Conservation (phyloP, 2,797 vertebrate genomes). For the Coreius guichenoti region DNA sequence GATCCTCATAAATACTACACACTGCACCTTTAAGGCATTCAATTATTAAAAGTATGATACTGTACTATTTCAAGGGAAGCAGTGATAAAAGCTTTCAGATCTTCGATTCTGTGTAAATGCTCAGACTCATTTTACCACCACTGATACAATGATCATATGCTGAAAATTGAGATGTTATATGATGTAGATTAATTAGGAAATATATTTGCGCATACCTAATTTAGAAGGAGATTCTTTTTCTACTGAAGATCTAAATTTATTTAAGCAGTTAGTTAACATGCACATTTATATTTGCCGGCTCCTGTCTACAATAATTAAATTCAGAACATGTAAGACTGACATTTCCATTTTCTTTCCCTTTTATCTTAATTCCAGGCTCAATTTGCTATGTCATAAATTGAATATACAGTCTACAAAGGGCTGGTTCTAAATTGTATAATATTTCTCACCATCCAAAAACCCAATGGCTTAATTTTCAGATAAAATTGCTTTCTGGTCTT, state of each 20-base stretch:
- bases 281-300: slow-evolving; percentile 20
- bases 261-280: slow-evolving; percentile 38
- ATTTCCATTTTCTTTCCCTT: slow-evolving; percentile 32
- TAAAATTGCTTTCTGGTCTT: slow-evolving; percentile 54
- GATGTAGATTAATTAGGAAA: slow-evolving; percentile 16
- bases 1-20: no score
- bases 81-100: background rate
- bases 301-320: slow-evolving; percentile 28
- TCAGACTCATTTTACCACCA: background rate
- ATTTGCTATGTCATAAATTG: slow-evolving; percentile 29
- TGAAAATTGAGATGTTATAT: slow-evolving; percentile 12
- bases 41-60: background rate
- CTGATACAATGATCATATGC: background rate
- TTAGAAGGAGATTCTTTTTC: background rate
- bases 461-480: slow-evolving; percentile 56
- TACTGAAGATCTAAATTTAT: slow-evolving; percentile 18
- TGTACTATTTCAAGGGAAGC: slow-evolving; percentile 2
- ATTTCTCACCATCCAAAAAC: slow-evolving; percentile 54
- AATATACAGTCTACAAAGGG: slow-evolving; percentile 36
- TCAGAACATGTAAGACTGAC: slow-evolving; percentile 4
- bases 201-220: background rate
- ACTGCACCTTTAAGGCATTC: background rate
- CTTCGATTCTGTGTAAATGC: background rate
- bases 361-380: slow-evolving; percentile 31
- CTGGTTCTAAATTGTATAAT: slow-evolving; percentile 49